Percentiles rank a stretch among this genome's conserved stretches.
Conservation (phyloP, 2,113 vertebrate species). For the Nycticryphes semicollaris region DNA sequence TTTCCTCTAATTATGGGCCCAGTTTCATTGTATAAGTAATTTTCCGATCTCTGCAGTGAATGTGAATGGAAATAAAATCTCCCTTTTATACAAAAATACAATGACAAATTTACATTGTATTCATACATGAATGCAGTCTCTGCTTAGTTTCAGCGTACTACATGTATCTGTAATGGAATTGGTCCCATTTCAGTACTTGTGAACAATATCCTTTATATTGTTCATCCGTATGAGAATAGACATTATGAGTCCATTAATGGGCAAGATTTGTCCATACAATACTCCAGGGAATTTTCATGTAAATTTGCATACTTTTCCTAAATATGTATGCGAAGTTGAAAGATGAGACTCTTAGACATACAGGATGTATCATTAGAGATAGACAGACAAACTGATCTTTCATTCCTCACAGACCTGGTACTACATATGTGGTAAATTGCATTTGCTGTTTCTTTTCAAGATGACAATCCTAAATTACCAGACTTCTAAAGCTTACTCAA, state of each 20-base stretch:
- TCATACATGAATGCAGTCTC: conserved; percentile 43
- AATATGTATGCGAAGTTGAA: conserved; percentile 35
- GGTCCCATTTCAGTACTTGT: conserved; percentile 37
- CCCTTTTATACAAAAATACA: conserved; percentile 28
- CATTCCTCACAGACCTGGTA: background rate
- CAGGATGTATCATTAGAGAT: background rate
- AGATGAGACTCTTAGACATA: conserved; percentile 13
- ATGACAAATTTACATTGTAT: conserved; percentile 56
- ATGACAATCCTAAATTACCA: background rate
- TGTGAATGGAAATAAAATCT: conserved; percentile 49
- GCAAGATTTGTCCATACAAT: conserved; percentile 56
- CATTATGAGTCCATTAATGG: conserved; percentile 62
- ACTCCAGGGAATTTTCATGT: conserved; percentile 54
- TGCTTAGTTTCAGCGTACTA: conserved; percentile 1
- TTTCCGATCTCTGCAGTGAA: conserved; percentile 16
- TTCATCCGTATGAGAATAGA: conserved; percentile 54
- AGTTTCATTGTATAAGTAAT: conserved; percentile 11
- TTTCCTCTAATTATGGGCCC: conserved; percentile 7
- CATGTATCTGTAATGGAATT: conserved; percentile 54
- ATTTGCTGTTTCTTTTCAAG: background rate
- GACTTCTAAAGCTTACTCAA: background rate
- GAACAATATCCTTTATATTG: conserved; percentile 57
- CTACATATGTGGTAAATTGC: background rate
- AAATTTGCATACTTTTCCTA: conserved; percentile 59
- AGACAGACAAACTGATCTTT: background rate